These are phyloP conservation scores for Manis javanica DNA, from an alignment of 2,797 vertebrate species.

Conservation along the genomic window DNA sequence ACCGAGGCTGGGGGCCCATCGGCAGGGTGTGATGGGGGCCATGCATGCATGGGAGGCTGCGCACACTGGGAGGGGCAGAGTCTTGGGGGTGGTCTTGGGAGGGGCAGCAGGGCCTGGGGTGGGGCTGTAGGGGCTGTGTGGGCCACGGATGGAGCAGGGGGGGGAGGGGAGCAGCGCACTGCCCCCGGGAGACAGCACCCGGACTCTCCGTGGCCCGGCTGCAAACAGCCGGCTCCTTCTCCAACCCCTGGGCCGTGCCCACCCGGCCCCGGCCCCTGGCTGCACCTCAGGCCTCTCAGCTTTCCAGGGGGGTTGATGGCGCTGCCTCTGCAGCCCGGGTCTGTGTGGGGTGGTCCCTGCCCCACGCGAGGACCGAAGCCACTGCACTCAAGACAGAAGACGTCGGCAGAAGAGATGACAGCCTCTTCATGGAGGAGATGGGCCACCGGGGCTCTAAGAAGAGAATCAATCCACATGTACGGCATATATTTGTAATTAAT, in stretches of 20 bases:
- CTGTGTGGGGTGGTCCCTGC: background rate
- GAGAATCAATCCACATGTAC: conserved; percentile 52
- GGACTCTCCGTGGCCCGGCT: background rate
- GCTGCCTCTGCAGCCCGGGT: background rate
- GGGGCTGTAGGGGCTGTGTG: accelerated
- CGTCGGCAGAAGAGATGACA: conserved; percentile 44
- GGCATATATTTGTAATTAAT: conserved; percentile 51
- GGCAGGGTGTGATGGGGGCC: accelerated
- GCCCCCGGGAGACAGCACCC: background rate
- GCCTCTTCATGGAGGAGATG: background rate
- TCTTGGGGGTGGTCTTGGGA: background rate
- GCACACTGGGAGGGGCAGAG: accelerated
- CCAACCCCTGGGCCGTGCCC: background rate
- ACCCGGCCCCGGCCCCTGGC: background rate
- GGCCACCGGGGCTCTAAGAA: conserved; percentile 57
- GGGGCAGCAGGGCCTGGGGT: background rate
- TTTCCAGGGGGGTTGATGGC: conserved; percentile 50
- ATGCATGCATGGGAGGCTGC: accelerated
- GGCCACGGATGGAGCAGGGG: background rate
- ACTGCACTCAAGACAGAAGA: conserved; percentile 39
- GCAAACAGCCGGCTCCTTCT: conserved; percentile 65
- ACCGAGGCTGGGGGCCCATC: accelerated
- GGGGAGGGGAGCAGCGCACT: background rate
- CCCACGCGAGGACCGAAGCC: conserved; percentile 9
- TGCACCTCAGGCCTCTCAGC: conserved; percentile 57